A percentile compares a stretch with the other conserved stretches of the same genome.
phyloP scores from a whole-genome alignment of 2,888 invertebrate genomes.

The Furcula furcula region DNA sequence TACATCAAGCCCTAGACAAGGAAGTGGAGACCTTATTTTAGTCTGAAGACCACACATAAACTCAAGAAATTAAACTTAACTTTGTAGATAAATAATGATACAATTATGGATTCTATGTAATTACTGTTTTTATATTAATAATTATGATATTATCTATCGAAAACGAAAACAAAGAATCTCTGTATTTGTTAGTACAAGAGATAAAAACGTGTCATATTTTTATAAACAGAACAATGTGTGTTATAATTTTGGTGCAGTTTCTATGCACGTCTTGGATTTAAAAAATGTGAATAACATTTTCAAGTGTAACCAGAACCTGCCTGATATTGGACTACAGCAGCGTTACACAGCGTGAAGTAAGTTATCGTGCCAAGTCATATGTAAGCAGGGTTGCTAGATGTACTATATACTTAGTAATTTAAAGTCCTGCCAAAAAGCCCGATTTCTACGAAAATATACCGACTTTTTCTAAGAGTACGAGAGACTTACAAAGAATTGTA shows the following conservation, averaged over 20 bases:
- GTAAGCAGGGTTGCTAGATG: too few species aligned
- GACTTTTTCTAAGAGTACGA: too few species aligned
- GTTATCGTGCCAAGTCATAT: too few species aligned
- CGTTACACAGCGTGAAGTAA: too few species aligned
- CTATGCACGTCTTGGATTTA: slow-evolving; percentile 37
- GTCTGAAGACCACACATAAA: slow-evolving; percentile 9
- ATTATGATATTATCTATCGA: slow-evolving; percentile 38
- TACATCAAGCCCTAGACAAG: slow-evolving; percentile 24
- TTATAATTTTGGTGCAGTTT: slow-evolving; percentile 46
- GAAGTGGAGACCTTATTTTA: slow-evolving; percentile 22
- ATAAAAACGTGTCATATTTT: slow-evolving; percentile 41
- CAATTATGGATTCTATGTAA: too few species aligned
- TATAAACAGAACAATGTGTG: slow-evolving; percentile 41
- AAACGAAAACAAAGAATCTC: slow-evolving; percentile 36
- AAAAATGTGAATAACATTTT: slow-evolving; percentile 22
- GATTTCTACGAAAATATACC: too few species aligned
- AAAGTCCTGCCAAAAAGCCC: too few species aligned
- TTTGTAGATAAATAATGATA: too few species aligned
- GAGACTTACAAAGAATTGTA: too few species aligned
- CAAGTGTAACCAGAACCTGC: background rate
- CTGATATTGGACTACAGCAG: too few species aligned
- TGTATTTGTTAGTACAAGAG: slow-evolving; percentile 35
- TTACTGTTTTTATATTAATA: too few species aligned
- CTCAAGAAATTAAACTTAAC: slow-evolving; percentile 4
- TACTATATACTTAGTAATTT: too few species aligned